A percentile compares a stretch with the other conserved stretches of the same genome.
phyloP scores from a whole-genome alignment of 2,888 invertebrate genomes.

The Aphelenchoides bicaudatus region DNA sequence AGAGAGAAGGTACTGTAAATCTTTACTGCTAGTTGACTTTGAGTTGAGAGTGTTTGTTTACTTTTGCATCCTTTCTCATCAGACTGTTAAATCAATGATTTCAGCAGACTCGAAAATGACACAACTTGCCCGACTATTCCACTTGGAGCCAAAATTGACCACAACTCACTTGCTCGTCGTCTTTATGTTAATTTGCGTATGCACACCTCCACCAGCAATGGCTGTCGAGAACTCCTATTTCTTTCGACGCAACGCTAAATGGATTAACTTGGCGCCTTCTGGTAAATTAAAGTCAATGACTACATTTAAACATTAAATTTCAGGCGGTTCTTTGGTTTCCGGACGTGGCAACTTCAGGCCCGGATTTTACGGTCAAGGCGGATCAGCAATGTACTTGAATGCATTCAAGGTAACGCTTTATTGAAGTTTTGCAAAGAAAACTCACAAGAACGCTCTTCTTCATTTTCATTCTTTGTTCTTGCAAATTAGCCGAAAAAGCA shows the following conservation, averaged over 20 bases:
- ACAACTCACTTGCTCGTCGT: background rate
- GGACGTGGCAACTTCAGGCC: constrained; percentile 36
- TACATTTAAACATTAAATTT: background rate
- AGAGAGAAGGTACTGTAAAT: too few species aligned
- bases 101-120: background rate
- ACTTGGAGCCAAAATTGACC: constrained; percentile 16
- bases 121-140: background rate
- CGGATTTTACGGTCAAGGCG: constrained; percentile 34
- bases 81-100: background rate
- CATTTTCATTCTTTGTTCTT: too few species aligned
- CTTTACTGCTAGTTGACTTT: background rate
- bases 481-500: too few species aligned
- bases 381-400: constrained; percentile 12
- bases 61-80: background rate
- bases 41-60: background rate
- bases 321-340: constrained; percentile 37
- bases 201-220: background rate
- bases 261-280: constrained; percentile 30
- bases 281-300: background rate
- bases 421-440: too few species aligned
- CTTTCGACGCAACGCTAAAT: constrained; percentile 26
- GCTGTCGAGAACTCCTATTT: constrained; percentile 11
- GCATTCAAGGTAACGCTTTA: constrained; percentile 13
- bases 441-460: too few species aligned
- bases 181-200: background rate